Evolutionary conservation across 2,797 vertebrate species (phyloP).

Genomic region (Cossypha niveicapilla): DNA sequence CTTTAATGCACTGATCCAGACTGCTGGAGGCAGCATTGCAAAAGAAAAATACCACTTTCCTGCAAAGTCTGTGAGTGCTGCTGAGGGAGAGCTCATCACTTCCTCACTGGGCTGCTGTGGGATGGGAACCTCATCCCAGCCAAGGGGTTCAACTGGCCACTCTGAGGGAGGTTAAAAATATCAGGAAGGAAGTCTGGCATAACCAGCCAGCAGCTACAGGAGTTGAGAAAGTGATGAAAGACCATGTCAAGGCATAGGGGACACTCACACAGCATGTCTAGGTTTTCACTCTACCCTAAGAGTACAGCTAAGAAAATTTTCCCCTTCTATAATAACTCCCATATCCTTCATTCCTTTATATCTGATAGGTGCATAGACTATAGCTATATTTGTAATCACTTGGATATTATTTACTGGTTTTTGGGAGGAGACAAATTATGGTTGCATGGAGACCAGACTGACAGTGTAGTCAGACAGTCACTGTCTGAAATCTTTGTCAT

Average conservation of each 20-base stretch:
- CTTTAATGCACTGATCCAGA: not conserved
- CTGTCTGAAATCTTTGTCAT: not conserved
- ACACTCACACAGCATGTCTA: fast-evolving
- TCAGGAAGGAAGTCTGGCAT: not conserved
- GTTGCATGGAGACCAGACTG: not conserved
- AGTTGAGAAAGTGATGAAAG: not conserved
- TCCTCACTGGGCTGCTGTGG: not conserved
- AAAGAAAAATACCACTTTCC: not conserved
- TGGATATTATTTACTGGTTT: not conserved
- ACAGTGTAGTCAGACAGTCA: not conserved
- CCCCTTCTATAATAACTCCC: not conserved
- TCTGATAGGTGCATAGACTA: not conserved
- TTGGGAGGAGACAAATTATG: not conserved
- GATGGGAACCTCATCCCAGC: not conserved
- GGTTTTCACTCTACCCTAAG: not conserved
- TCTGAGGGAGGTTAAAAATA: not conserved
- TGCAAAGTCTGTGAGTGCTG: not conserved
- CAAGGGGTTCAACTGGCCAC: not conserved
- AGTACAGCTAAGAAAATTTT: not conserved
- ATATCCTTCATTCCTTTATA: not conserved
- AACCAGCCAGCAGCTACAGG: not conserved
- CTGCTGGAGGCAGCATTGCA: not conserved
- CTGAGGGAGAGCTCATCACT: not conserved
- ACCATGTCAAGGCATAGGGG: not conserved
- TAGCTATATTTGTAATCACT: not conserved